Percentiles rank a stretch among this genome's conserved stretches.
Conservation (phyloP, 2,888 invertebrate genomes). For the Drosophila prolongata region DNA sequence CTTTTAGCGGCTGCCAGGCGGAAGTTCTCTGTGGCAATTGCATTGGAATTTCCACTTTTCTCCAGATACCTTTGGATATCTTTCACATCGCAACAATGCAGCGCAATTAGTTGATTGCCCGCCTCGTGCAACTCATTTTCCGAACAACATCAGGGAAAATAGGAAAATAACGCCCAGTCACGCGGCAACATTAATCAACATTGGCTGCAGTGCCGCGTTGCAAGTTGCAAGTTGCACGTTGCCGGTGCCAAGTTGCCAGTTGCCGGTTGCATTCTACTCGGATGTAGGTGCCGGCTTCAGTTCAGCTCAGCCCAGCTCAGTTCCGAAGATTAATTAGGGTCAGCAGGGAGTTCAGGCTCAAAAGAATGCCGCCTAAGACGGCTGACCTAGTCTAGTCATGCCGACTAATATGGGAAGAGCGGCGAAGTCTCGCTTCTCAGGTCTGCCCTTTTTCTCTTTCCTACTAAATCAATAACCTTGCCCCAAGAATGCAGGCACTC, state of each 20-base stretch:
- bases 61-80: constrained; percentile 29
- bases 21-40: constrained; percentile 46
- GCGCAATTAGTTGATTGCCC: constrained; percentile 63
- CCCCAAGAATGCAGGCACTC: not conserved
- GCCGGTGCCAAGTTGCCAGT: not conserved
- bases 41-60: constrained; percentile 43
- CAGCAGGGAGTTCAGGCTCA: constrained; percentile 53
- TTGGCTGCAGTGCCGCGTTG: constrained; percentile 57
- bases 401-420: constrained; percentile 38
- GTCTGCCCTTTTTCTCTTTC: constrained; percentile 14
- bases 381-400: constrained; percentile 54
- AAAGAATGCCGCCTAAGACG: constrained; percentile 66
- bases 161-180: constrained; percentile 68
- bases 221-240: constrained; percentile 10
- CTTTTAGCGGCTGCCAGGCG: constrained; percentile 12
- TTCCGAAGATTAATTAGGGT: constrained; percentile 76
- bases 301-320: constrained; percentile 27
- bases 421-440: constrained; percentile 5
- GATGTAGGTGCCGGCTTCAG: constrained; percentile 35
- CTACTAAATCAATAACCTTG: not conserved
- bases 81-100: constrained; percentile 52
- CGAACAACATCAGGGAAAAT: constrained; percentile 28
- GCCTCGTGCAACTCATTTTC: constrained; percentile 72
- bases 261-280: constrained; percentile 20
- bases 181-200: constrained; percentile 73